Evolutionary conservation across 2,113 vertebrate species (phyloP).

Genomic region (Ciconia boyciana): DNA sequence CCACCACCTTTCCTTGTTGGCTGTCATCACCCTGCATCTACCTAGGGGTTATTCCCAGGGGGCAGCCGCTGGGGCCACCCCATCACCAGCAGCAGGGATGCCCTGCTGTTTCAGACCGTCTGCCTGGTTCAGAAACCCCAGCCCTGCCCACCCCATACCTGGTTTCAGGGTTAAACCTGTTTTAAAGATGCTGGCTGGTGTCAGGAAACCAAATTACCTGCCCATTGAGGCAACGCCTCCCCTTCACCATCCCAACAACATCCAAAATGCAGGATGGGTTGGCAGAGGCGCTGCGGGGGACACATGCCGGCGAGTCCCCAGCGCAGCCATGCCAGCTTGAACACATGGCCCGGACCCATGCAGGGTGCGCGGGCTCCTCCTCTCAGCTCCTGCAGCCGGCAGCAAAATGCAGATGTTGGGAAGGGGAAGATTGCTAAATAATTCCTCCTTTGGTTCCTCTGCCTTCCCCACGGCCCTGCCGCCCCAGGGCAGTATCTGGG

Average conservation of each 20-base stretch:
- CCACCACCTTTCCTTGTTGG: background rate
- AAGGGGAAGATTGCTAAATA: background rate
- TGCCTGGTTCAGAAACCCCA: background rate
- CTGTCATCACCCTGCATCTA: background rate
- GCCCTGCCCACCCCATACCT: background rate
- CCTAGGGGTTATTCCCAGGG: background rate
- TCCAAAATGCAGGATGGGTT: background rate
- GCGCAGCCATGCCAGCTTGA: background rate
- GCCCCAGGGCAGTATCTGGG: background rate
- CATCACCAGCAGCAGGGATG: background rate
- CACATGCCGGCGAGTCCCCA: accelerated
- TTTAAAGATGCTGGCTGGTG: background rate
- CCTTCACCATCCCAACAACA: background rate
- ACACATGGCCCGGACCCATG: accelerated
- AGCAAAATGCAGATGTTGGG: background rate
- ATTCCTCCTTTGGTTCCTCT: background rate
- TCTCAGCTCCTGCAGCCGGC: background rate
- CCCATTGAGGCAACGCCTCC: background rate
- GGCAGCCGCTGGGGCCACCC: background rate
- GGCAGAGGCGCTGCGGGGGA: accelerated
- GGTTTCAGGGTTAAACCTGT: background rate
- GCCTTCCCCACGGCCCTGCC: accelerated
- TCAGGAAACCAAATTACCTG: background rate
- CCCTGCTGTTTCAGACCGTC: background rate
- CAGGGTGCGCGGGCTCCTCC: background rate